A percentile compares a stretch with the other conserved stretches of the same genome.
Conservation (phyloP, 1,140 invertebrate species). For the Hycleus cichorii region DNA sequence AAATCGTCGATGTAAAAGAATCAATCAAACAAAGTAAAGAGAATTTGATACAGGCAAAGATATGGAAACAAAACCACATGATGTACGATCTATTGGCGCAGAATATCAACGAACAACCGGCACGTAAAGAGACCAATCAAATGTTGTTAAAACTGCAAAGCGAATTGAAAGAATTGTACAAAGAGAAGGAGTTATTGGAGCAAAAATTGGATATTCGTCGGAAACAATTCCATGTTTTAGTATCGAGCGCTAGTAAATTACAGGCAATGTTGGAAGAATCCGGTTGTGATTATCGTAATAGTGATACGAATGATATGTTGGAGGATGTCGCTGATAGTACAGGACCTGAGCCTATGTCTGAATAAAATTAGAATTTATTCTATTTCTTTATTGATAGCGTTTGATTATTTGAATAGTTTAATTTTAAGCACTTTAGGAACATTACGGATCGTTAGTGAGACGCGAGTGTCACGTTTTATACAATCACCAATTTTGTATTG, state of each 20-base stretch:
- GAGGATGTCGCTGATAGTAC: slow-evolving; percentile 41
- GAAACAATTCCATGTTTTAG: slow-evolving; percentile 84
- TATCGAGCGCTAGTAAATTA: slow-evolving; percentile 71
- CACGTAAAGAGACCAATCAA: slow-evolving; percentile 73
- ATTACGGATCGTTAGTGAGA: slow-evolving; percentile 91
- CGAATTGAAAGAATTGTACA: slow-evolving; percentile 60
- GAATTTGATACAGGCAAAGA: slow-evolving; percentile 72
- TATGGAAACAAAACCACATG: slow-evolving; percentile 78
- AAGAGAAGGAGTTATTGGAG: slow-evolving; percentile 63
- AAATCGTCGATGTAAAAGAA: slow-evolving; percentile 66
- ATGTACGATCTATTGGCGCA: slow-evolving; percentile 90
- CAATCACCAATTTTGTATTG: slow-evolving; percentile 48
- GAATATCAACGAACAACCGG: slow-evolving; percentile 83
- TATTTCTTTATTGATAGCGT: too few relatives aligned
- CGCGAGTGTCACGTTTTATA: slow-evolving; percentile 60
- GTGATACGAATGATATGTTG: slow-evolving; percentile 41
- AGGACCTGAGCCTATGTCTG: slow-evolving; percentile 33
- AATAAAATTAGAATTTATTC: slow-evolving; percentile 17
- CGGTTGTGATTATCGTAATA: slow-evolving; percentile 41
- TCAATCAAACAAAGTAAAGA: slow-evolving; percentile 68
- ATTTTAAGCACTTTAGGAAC: slow-evolving; percentile 84
- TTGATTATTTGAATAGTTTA: slow-evolving; percentile 45
- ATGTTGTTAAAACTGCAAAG: slow-evolving; percentile 65
- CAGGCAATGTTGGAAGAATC: slow-evolving; percentile 64
- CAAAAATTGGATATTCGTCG: slow-evolving; percentile 70